Percentiles rank a stretch among this genome's conserved stretches.
phyloP scores from a whole-genome alignment of 2,888 invertebrate species.

The Lasioglossum vierecki region DNA sequence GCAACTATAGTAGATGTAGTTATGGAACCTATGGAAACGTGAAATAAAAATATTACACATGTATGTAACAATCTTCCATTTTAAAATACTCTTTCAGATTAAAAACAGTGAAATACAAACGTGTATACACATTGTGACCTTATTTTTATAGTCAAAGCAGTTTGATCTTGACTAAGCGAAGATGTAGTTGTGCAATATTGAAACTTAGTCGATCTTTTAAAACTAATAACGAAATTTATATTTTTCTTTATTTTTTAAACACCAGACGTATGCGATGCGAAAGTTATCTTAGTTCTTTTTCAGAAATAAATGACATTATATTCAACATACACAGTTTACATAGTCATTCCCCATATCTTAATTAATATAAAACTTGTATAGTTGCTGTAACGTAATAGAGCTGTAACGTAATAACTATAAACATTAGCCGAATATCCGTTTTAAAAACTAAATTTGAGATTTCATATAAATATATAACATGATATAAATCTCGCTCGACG shows the following conservation, averaged over 20 bases:
- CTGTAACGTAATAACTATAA: too few species aligned
- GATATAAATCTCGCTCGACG: too few species aligned
- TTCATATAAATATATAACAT: too few species aligned
- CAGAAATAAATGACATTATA: slow-evolving; percentile 37
- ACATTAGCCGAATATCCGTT: neutral
- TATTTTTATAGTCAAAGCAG: slow-evolving; percentile 31
- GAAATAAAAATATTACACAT: slow-evolving; percentile 45
- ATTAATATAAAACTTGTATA: neutral
- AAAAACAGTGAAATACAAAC: slow-evolving; percentile 6
- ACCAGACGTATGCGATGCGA: slow-evolving; percentile 5
- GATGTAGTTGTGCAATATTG: slow-evolving; percentile 22
- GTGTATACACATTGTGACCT: slow-evolving; percentile 33
- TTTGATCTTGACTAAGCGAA: slow-evolving; percentile 10
- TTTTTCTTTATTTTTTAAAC: slow-evolving; percentile 38
- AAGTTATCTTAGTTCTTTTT: slow-evolving; percentile 26
- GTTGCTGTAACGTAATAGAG: neutral
- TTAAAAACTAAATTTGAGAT: neutral
- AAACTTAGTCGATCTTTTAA: slow-evolving; percentile 21
- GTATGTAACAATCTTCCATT: slow-evolving; percentile 60
- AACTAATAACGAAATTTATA: slow-evolving; percentile 15
- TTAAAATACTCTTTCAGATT: slow-evolving; percentile 32
- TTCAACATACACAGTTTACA: slow-evolving; percentile 28
- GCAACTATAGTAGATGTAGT: slow-evolving; percentile 69
- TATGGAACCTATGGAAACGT: slow-evolving; percentile 78
- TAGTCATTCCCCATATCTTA: neutral